Evolutionary conservation across 1,140 invertebrate genomes (phyloP), one percentile per base, ranked within the genome.

Genomic region (Penaeus japonicus): DNA sequence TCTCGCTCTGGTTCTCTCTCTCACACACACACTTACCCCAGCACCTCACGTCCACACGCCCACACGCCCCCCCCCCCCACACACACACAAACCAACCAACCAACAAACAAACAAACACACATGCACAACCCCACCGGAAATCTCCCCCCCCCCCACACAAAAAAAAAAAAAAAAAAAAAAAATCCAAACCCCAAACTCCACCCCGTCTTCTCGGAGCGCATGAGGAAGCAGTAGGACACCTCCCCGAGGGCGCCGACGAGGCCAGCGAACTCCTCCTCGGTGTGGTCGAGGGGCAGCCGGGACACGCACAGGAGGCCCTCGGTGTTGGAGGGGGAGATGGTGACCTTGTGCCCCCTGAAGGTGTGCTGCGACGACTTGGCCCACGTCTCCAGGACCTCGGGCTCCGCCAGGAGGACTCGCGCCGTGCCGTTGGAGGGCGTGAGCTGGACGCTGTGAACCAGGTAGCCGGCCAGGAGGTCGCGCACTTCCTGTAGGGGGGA

Each of bases 241-340:
- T 92, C 91, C 15, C 94, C 94, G 91, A 93, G 93, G 73, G 92
- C 91, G 3, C 91, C 86, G 4, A 94, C 93, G 7, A 95, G 91
- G 22, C 92, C 91, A 4, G 91, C 89, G 89, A 95, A 94, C 77
- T 94, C 92, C 32, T 93, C 91, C 78, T 94, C 94, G 0, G 92
- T 93, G 89, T 93, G 93, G 55, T 91, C 91, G 0, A 92, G 86
- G 0, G 94, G 94, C 22, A 95, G 91, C 57, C 94, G 92, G 15
- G 94, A 94, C 4, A 95, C 92, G 91, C 94, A 95, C 7, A 95
- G 91, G 82, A 94, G 92, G 90, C 93, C 93, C 84, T 94, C 93
- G 20, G 93, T 94, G 35, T 92, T 92, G 32, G 93, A 93, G 7
- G 93, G 92, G 22, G 91, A 91, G 57, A 94, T 92, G 84, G 92